Conservation (phyloP, 92 coral and sea anemone genomes). For the Epizoanthus scotinus region DNA sequence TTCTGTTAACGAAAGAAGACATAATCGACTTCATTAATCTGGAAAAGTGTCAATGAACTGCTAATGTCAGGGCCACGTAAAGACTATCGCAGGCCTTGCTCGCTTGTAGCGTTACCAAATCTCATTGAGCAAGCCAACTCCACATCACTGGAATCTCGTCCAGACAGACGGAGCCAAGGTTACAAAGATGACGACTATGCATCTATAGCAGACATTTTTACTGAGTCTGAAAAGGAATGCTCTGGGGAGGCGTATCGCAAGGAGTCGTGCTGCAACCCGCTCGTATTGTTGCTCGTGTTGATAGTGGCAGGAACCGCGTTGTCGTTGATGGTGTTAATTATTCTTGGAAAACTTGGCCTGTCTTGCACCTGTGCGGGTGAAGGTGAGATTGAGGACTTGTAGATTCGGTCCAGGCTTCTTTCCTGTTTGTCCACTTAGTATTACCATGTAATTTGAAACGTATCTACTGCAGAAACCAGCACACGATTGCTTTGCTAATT, state of each 20-base stretch:
- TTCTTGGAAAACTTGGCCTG: conserved; percentile 17
- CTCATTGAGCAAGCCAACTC: not conserved
- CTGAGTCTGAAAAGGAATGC: not conserved
- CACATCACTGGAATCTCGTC: not conserved
- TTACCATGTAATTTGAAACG: too few species aligned
- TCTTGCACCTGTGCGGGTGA: conserved; percentile 16
- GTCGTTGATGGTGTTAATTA: conserved; percentile 15
- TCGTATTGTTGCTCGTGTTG: conserved; percentile 10
- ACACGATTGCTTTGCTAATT: too few species aligned
- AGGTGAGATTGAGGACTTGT: not conserved
- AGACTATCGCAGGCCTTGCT: conserved; percentile 24
- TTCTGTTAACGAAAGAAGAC: not conserved
- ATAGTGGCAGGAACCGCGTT: conserved; percentile 15
- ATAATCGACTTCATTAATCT: too few species aligned
- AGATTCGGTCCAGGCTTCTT: too few species aligned
- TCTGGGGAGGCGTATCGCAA: not conserved
- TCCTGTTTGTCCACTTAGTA: too few species aligned
- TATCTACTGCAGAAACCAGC: too few species aligned
- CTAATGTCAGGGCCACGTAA: conserved; percentile 13
- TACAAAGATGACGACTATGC: conserved; percentile 3
- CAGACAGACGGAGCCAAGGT: not conserved
- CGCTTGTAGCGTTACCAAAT: not conserved
- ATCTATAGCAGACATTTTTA: conserved; percentile 11
- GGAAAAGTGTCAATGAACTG: not conserved
- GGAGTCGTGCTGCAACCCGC: conserved; percentile 3